A percentile compares a stretch with the other conserved stretches of the same genome.
These are phyloP conservation scores for Sceliomorpha sp. DNA, from an alignment of 2,888 invertebrate species.

Conservation along the genomic window DNA sequence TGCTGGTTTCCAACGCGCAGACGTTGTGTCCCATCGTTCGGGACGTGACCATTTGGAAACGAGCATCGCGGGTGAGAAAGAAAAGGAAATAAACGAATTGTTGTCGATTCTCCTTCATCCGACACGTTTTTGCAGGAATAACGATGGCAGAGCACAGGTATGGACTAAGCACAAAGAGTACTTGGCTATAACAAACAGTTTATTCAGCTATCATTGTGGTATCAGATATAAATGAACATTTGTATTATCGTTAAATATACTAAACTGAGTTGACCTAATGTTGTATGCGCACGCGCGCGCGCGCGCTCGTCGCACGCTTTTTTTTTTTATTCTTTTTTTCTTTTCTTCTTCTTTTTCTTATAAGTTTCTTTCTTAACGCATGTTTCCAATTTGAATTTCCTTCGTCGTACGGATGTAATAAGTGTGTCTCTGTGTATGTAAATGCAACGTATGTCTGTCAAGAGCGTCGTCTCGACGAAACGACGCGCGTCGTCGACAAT, in stretches of 20 bases:
- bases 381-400: no score
- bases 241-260: slow-evolving; percentile 69
- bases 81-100: no score
- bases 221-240: slow-evolving; percentile 76
- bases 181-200: slow-evolving; percentile 76
- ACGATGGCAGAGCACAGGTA: no score
- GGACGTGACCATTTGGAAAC: no score
- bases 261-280: slow-evolving; percentile 64
- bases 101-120: no score
- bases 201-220: slow-evolving; percentile 72
- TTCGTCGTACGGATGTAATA: slow-evolving; percentile 1
- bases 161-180: slow-evolving; percentile 25
- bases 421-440: slow-evolving; percentile 9
- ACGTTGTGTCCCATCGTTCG: no score
- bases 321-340: slow-evolving; percentile 15
- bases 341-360: no score
- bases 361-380: no score
- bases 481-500: slow-evolving; percentile 10
- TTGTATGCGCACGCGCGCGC: slow-evolving; percentile 6
- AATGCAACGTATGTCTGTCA: slow-evolving; percentile 7
- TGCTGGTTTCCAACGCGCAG: no score
- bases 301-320: slow-evolving; percentile 13
- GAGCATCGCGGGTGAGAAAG: no score
- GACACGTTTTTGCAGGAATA: slow-evolving; percentile 1
- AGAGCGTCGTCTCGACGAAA: neutral